phyloP scores from a whole-genome alignment of 2,113 vertebrate genomes.

The Cavia porcellus region DNA sequence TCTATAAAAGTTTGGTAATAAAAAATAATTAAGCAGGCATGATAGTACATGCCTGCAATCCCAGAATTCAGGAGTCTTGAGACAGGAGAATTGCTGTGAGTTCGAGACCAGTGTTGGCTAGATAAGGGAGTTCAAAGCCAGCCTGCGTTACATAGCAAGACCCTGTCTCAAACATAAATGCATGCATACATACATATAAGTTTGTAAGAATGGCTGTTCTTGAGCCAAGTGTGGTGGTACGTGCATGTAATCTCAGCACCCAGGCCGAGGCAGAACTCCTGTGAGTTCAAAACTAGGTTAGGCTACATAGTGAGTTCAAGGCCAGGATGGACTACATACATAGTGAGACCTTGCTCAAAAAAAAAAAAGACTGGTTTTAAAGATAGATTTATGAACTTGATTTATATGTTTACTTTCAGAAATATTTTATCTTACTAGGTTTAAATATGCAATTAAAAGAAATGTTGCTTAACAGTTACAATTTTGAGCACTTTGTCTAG shows the following conservation, averaged over 20 bases:
- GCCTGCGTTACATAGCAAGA: not conserved
- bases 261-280: not conserved
- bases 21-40: not conserved
- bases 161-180: not conserved
- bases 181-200: not conserved
- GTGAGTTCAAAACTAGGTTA: not conserved
- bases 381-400: slow-evolving; percentile 29
- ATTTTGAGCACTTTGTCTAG: slow-evolving; percentile 42
- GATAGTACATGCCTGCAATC: not conserved
- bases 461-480: slow-evolving; percentile 13
- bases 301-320: not conserved
- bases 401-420: slow-evolving; percentile 16
- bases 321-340: not conserved
- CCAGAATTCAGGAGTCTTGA: not conserved
- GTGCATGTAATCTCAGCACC: not conserved
- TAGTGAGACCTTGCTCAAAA: not conserved
- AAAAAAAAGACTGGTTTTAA: not conserved
- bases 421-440: not conserved
- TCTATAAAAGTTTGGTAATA: slow-evolving; percentile 31
- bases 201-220: not conserved
- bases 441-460: slow-evolving; percentile 33
- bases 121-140: not conserved
- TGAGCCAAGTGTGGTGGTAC: not conserved
- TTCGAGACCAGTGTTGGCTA: not conserved
- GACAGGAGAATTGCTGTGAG: not conserved